A percentile compares a stretch with the other conserved stretches of the same genome.
Conservation (phyloP, 2,113 vertebrate genomes). For the Corvus cornix region DNA sequence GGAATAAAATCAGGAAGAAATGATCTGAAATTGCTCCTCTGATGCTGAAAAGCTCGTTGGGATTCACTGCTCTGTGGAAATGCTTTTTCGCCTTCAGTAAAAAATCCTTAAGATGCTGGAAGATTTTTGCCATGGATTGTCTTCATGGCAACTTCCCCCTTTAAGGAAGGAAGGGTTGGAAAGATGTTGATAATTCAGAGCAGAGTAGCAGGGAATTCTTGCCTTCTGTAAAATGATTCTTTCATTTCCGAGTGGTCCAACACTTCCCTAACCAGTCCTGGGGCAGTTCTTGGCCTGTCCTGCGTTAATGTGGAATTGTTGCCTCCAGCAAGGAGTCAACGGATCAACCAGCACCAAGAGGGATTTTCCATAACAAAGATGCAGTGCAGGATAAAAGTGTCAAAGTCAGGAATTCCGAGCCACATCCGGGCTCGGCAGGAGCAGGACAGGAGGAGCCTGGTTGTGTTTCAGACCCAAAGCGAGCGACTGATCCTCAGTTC, state of each 20-base stretch:
- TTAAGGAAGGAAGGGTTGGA: background rate
- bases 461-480: background rate
- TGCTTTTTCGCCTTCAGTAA: background rate
- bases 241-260: background rate
- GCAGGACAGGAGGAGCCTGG: background rate
- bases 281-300: background rate
- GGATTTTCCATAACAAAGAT: conserved; percentile 5
- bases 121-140: background rate
- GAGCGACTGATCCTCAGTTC: background rate
- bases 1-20: background rate
- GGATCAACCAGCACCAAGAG: background rate
- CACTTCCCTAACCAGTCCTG: background rate
- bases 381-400: background rate
- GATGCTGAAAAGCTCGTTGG: background rate
- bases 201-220: background rate
- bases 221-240: conserved; percentile 8
- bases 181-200: background rate
- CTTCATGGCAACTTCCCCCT: background rate
- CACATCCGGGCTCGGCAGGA: background rate
- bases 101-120: background rate
- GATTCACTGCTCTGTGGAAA: background rate
- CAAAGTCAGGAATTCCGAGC: background rate
- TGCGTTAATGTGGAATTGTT: background rate
- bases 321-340: background rate
- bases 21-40: background rate